These are phyloP conservation scores for Crocallis elinguaria DNA, from an alignment of 2,888 invertebrate species.

Conservation along the genomic window DNA sequence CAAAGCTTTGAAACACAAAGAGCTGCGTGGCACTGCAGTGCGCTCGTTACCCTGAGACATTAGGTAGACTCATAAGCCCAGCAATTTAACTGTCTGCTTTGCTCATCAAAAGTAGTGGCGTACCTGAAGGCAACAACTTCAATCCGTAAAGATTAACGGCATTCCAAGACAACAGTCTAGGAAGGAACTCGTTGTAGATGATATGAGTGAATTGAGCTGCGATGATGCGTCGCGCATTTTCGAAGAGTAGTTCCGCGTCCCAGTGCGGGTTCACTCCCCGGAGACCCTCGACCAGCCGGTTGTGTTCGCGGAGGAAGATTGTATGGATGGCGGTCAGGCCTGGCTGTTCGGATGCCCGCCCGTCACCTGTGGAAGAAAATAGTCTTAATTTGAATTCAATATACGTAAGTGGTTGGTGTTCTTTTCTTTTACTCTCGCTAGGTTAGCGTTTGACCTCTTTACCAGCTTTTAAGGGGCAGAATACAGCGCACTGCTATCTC, in stretches of 20 bases:
- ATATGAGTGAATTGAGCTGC: conserved; percentile 92
- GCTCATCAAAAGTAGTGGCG: no score
- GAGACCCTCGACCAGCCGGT: conserved; percentile 92
- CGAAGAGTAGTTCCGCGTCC: conserved; percentile 94
- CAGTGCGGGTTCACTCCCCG: conserved; percentile 94
- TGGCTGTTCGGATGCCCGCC: conserved; percentile 96
- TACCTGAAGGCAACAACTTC: conserved; percentile 90
- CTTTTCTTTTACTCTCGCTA: no score
- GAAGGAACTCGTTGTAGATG: conserved; percentile 95
- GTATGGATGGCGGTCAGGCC: conserved; percentile 95
- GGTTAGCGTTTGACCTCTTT: no score
- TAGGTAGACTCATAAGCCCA: no score
- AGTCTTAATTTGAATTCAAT: no score
- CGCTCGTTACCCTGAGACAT: no score
- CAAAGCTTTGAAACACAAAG: no score
- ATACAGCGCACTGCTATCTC: no score
- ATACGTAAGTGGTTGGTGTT: no score
- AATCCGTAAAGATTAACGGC: conserved; percentile 95
- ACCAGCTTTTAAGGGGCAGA: no score
- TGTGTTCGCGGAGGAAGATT: conserved; percentile 95
- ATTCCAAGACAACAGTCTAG: conserved; percentile 95
- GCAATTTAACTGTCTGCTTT: no score
- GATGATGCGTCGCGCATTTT: conserved; percentile 90
- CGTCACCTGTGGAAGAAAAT: conserved; percentile 86
- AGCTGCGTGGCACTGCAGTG: no score